These are phyloP conservation scores for Larimichthys crocea DNA, from an alignment of 2,113 vertebrate genomes.

Conservation along the genomic window DNA sequence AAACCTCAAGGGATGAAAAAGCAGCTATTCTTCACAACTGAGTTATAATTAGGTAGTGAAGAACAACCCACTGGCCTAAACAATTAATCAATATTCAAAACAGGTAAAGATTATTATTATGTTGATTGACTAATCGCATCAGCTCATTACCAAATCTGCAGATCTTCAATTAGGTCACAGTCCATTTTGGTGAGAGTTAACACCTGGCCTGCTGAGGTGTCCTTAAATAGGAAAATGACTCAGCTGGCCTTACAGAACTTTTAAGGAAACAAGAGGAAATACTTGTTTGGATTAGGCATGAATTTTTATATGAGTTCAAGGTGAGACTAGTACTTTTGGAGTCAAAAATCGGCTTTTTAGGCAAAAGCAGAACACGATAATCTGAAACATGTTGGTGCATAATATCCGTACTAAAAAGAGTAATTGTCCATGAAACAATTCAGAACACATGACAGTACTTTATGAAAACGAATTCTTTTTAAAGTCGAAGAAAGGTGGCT, in stretches of 20 bases:
- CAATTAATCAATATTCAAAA: background rate
- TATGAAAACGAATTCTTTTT: conserved; percentile 17
- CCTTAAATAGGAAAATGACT: conserved; percentile 5
- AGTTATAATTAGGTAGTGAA: background rate
- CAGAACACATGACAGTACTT: conserved; percentile 28
- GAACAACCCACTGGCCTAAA: background rate
- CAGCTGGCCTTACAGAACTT: background rate
- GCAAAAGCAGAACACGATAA: conserved; percentile 8
- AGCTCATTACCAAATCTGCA: background rate
- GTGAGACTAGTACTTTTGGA: conserved; percentile 20
- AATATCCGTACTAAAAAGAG: conserved; percentile 28
- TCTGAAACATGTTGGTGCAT: conserved; percentile 7
- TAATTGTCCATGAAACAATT: conserved; percentile 46
- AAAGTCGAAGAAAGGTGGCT: conserved; percentile 20
- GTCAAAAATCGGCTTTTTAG: conserved; percentile 2
- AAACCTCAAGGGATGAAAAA: background rate
- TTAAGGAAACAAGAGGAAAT: background rate
- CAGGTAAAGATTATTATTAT: background rate
- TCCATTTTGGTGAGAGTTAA: background rate
- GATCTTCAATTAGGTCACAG: background rate
- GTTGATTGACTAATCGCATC: background rate
- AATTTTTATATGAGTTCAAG: conserved; percentile 32
- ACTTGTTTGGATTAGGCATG: background rate
- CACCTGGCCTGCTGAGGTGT: conserved; percentile 11
- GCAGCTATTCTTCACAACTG: background rate